Base-by-base conservation (phyloP, 2,113 vertebrate species). In the Tetraodon nigroviridis region DNA sequence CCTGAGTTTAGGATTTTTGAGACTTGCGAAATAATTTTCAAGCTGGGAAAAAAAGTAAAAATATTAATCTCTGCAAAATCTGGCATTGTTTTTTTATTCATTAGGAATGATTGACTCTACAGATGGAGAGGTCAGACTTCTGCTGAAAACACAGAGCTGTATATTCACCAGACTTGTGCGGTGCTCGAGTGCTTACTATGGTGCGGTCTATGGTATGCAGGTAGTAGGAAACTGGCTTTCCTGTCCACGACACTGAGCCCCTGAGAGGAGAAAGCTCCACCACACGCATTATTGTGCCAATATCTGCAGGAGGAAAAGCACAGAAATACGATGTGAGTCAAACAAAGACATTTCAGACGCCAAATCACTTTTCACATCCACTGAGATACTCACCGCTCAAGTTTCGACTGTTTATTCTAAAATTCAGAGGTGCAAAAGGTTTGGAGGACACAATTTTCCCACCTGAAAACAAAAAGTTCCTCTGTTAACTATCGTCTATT, bases 1-100 rank as follows among this genome's bases (percentile, higher is more conserved):
- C 97, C 96, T 99, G 97, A 99, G 95, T 98, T 99, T 99, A 92
- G 97, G 97, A 89, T 99, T 99, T 95, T 97, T 99, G 88, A 99
- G 92, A 94, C 95, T 97, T 93, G 96, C 97, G 93, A 99, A 99
- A 91, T 99, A 99, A 88, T 99, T 99, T 98, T 99, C 97, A 98
- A 99, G 96, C 97, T 99, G 89, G 90, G 92, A 89, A 44, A 75
- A 14, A 58, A 20, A 7, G 55, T 1, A 55, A 51, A 10, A 27
- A 17, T n/a, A 7, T 46, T n/a, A 16, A 46, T 16, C 5, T 46
- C n/a, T 6, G 1, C 12, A 11, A 37, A 37, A 10, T 32, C 29
- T 10, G 29, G 13, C 41, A 16, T 44, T 15, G 15, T 44, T 44
- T 6, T 11, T 44, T 44, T 44, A 14, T 44, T 44, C 3, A 44